phyloP scores from a whole-genome alignment of 2,113 vertebrate genomes.

The Rhabdomys dilectus region DNA sequence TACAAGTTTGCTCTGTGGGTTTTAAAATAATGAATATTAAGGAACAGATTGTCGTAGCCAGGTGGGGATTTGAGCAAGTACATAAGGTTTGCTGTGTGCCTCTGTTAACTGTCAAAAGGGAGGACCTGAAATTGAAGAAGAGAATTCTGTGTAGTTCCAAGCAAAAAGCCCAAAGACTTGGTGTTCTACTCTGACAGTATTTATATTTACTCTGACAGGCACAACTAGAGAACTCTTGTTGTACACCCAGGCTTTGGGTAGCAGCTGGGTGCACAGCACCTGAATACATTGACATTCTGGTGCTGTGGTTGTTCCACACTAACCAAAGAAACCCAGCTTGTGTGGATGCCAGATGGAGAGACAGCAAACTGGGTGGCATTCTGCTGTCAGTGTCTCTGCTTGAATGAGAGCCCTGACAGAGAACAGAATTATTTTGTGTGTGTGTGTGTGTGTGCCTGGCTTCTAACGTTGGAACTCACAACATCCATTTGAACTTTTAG shows the following conservation, averaged over 20 bases:
- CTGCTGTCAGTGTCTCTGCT: neutral
- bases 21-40: neutral
- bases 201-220: neutral
- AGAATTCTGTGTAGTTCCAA: neutral
- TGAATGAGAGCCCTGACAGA: neutral
- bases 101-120: neutral
- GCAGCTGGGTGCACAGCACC: neutral
- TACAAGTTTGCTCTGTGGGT: neutral
- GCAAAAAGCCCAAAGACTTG: neutral
- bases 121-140: neutral
- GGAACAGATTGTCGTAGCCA: neutral
- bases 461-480: neutral
- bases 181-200: neutral
- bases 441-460: neutral
- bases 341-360: neutral
- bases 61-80: neutral
- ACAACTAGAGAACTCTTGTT: neutral
- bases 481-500: neutral
- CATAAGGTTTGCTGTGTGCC: neutral
- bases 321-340: neutral
- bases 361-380: neutral
- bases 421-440: neutral
- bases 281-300: neutral
- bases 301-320: neutral
- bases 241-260: neutral